These are phyloP conservation scores for Heterochromis multidens DNA, from an alignment of 2,113 vertebrate species.

Conservation along the genomic window DNA sequence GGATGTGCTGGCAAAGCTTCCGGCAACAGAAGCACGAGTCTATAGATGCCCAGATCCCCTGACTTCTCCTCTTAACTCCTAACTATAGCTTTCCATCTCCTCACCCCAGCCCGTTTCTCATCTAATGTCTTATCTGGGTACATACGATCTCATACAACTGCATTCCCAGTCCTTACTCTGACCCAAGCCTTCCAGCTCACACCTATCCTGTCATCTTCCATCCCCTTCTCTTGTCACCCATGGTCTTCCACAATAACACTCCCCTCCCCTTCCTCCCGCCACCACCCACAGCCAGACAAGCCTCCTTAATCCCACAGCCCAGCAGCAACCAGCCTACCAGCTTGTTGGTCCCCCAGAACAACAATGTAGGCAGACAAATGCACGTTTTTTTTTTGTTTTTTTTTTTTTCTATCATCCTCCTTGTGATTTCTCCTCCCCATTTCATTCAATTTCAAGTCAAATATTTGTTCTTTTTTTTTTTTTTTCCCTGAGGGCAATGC, in stretches of 20 bases:
- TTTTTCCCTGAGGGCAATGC: neutral
- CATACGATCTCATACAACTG: neutral
- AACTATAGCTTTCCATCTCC: neutral
- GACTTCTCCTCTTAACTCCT: neutral
- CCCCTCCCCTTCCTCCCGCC: conserved; percentile 62
- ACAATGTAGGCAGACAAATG: conserved; percentile 53
- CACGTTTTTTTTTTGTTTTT: too few relatives aligned
- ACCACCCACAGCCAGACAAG: conserved; percentile 73
- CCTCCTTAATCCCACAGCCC: conserved; percentile 74
- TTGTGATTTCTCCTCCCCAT: conserved; percentile 27
- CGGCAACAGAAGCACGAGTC: neutral
- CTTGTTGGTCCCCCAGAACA: conserved; percentile 66
- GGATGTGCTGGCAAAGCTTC: conserved; percentile 14
- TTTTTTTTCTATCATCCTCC: too few relatives aligned
- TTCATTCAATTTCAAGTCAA: conserved; percentile 1
- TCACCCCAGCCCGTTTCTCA: neutral
- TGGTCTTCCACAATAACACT: conserved; percentile 63
- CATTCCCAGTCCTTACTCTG: neutral
- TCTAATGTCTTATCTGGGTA: neutral
- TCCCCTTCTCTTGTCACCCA: conserved; percentile 37
- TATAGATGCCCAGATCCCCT: neutral
- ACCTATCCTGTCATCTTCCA: conserved; percentile 28
- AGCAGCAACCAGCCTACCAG: conserved; percentile 66
- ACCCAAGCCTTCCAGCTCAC: conserved; percentile 14
- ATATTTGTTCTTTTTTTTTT: neutral